Evolutionary conservation across 1,140 invertebrate species (phyloP).

Genomic region (Bombus huntii): DNA sequence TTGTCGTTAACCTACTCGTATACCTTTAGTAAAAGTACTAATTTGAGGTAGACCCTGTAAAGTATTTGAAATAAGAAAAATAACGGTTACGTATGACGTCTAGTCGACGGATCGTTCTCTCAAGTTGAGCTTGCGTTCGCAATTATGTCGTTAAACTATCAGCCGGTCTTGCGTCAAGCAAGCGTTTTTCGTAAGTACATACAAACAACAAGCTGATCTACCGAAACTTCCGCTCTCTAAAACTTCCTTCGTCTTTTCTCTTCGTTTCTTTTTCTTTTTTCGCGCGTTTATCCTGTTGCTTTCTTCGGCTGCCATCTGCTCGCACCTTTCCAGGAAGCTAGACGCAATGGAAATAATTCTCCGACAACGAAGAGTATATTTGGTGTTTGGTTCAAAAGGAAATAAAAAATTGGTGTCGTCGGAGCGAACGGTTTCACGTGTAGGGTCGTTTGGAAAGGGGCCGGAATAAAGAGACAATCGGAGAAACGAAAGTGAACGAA

Average conservation of each 20-base stretch:
- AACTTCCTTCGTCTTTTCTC: not conserved
- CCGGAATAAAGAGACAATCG: not conserved
- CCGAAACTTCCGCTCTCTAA: not conserved
- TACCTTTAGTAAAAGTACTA: slow-evolving; percentile 56
- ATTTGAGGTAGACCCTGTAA: slow-evolving; percentile 77
- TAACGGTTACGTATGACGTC: slow-evolving; percentile 64
- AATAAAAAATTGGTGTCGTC: not conserved
- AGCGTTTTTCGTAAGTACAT: slow-evolving; percentile 17
- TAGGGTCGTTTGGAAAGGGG: too few species aligned
- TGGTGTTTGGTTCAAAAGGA: too few species aligned
- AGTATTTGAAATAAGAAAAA: slow-evolving; percentile 70
- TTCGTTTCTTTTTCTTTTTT: not conserved
- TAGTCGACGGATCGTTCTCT: slow-evolving; percentile 61
- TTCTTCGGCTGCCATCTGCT: not conserved
- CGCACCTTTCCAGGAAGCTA: not conserved
- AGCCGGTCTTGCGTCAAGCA: not conserved
- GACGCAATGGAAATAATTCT: not conserved
- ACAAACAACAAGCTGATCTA: not conserved
- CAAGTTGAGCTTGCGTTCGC: not conserved
- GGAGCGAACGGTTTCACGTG: too few species aligned
- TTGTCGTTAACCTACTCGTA: slow-evolving; percentile 45
- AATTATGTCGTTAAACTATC: not conserved
- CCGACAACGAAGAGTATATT: not conserved
- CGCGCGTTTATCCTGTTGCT: not conserved
- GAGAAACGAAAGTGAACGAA: not conserved